These are phyloP conservation scores for Apostichopus japonicus DNA, from an alignment of 35 echinoderm and acorn worm genomes.

Conservation along the genomic window DNA sequence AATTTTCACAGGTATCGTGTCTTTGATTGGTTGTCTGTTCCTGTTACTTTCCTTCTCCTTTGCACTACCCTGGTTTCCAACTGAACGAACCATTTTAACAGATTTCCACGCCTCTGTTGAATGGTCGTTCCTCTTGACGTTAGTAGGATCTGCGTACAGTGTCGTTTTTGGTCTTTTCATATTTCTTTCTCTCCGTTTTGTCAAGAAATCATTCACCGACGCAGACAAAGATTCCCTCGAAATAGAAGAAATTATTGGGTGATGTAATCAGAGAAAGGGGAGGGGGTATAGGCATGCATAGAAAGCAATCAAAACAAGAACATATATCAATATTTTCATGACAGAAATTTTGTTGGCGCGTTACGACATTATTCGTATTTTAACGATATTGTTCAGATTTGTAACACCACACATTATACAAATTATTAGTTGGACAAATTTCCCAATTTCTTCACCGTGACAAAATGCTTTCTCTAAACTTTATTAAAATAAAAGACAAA, in stretches of 20 bases:
- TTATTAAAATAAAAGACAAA: too few relatives aligned
- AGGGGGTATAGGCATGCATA: too few relatives aligned
- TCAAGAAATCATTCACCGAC: background rate
- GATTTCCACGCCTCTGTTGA: background rate
- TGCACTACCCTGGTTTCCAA: background rate
- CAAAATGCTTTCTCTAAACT: too few relatives aligned
- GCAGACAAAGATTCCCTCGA: background rate
- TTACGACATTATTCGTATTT: too few relatives aligned
- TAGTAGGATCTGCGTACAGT: slow-evolving; percentile 2
- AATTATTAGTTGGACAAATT: too few relatives aligned
- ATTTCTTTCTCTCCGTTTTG: background rate
- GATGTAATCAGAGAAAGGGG: too few relatives aligned
- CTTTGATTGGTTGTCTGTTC: slow-evolving; percentile 21
- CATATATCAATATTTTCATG: too few relatives aligned
- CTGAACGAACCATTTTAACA: background rate
- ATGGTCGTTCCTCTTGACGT: background rate
- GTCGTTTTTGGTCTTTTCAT: slow-evolving; percentile 9
- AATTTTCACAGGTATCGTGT: background rate
- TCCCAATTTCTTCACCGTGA: too few relatives aligned
- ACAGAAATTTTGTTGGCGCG: too few relatives aligned
- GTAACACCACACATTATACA: too few relatives aligned
- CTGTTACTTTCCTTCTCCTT: background rate
- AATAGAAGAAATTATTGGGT: background rate
- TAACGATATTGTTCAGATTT: too few relatives aligned
- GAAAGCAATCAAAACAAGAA: too few relatives aligned